Conservation (phyloP, 2,888 invertebrate genomes). For the Drosophila birchii region DNA sequence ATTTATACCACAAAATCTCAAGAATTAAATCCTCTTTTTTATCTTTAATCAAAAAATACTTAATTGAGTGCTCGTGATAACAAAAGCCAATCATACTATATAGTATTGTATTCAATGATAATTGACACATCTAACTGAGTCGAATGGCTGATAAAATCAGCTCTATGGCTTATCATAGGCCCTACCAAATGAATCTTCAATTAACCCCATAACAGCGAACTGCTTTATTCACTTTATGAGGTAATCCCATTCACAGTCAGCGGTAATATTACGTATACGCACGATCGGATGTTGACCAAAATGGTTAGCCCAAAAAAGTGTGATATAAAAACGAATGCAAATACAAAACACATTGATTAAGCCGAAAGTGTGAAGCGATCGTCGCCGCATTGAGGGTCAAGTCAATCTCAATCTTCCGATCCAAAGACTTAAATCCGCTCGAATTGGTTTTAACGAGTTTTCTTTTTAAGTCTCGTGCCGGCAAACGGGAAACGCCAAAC, state of each 20-base stretch:
- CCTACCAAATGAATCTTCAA: conserved; percentile 15
- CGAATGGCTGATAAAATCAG: conserved; percentile 24
- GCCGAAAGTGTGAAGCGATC: conserved; percentile 44
- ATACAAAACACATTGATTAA: conserved; percentile 48
- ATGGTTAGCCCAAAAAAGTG: conserved; percentile 15
- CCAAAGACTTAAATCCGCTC: conserved; percentile 10
- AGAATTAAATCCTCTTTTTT: background rate
- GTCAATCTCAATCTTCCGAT: background rate
- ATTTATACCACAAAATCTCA: background rate
- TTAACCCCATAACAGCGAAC: conserved; percentile 4
- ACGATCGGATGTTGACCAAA: conserved; percentile 24
- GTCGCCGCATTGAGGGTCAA: conserved; percentile 8
- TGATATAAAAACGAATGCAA: conserved; percentile 14
- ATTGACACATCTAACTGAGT: conserved; percentile 9
- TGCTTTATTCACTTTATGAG: conserved; percentile 3
- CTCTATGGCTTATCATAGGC: conserved; percentile 15
- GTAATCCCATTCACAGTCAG: conserved; percentile 27
- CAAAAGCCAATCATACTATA: background rate
- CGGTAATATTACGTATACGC: conserved; percentile 17
- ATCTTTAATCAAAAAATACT: background rate
- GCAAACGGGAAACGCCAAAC: conserved; percentile 12
- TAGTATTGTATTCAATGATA: background rate
- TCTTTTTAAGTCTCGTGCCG: conserved; percentile 28
- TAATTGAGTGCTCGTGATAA: conserved; percentile 19
- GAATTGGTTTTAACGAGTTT: conserved; percentile 26